Conservation (phyloP, 1,140 invertebrate genomes). For the Drosophila mojavensis region DNA sequence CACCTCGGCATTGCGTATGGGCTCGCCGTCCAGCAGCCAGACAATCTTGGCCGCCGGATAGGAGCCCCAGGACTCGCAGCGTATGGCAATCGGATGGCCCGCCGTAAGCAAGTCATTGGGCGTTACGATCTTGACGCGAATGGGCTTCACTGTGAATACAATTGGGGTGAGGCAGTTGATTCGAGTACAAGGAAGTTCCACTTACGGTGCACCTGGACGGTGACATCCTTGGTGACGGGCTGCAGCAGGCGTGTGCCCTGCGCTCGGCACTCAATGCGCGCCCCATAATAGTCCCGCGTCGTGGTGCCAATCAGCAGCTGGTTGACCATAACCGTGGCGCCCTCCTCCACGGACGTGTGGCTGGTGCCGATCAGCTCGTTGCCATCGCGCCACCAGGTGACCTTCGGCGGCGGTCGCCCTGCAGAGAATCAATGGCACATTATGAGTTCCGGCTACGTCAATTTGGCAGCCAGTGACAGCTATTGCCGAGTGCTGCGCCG, state of each 20-base stretch:
- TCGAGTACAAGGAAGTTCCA: constrained; percentile 28
- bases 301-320: constrained; percentile 88
- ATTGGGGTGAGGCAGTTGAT: not conserved
- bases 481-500: too few relatives aligned
- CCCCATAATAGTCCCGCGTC: constrained; percentile 86
- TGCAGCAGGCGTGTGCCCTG: constrained; percentile 86
- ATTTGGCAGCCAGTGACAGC: too few relatives aligned
- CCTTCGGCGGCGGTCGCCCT: constrained; percentile 89
- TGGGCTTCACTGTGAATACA: constrained; percentile 87
- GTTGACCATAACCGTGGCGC: constrained; percentile 87
- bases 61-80: constrained; percentile 90
- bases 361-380: constrained; percentile 88
- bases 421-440: constrained; percentile 4
- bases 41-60: constrained; percentile 89
- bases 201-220: constrained; percentile 89
- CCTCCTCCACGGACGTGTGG: constrained; percentile 86
- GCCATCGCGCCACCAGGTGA: constrained; percentile 92
- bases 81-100: constrained; percentile 86
- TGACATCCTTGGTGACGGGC: constrained; percentile 86
- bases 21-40: constrained; percentile 88
- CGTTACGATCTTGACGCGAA: constrained; percentile 88
- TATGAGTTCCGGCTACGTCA: not conserved
- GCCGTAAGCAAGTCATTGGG: constrained; percentile 87
- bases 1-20: constrained; percentile 85
- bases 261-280: constrained; percentile 88